phyloP scores from a whole-genome alignment of 2,113 vertebrate species.

The Macaca mulatta region DNA sequence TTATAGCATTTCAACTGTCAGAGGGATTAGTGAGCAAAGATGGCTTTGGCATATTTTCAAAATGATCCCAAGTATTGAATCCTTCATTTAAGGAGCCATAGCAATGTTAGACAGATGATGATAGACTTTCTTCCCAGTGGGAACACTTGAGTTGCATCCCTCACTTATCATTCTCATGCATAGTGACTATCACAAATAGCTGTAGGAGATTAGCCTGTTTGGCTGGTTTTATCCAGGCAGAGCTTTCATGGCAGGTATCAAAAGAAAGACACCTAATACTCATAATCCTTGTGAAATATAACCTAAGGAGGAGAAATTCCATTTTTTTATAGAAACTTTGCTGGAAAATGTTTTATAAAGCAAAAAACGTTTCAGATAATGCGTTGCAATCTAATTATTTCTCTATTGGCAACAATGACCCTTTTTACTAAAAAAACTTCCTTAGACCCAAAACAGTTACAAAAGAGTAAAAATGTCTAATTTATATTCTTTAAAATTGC shows the following conservation, averaged over 20 bases:
- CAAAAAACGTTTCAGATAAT: conserved; percentile 19
- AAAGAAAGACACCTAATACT: conserved; percentile 12
- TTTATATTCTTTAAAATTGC: neutral
- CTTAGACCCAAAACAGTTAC: conserved; percentile 26
- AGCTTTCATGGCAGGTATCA: conserved; percentile 7
- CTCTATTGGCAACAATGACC: conserved; percentile 52
- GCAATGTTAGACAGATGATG: conserved; percentile 37
- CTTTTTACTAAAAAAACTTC: conserved; percentile 65
- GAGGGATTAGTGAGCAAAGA: conserved; percentile 38
- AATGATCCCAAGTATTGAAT: neutral
- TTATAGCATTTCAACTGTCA: neutral
- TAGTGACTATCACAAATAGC: neutral
- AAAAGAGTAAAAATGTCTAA: neutral
- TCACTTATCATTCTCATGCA: neutral
- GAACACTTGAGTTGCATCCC: neutral
- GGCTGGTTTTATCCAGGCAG: neutral
- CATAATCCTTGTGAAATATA: conserved; percentile 49
- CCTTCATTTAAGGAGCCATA: conserved; percentile 38
- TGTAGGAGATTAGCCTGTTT: neutral
- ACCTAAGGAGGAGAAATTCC: neutral
- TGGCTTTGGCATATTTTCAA: conserved; percentile 40
- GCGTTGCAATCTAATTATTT: conserved; percentile 67
- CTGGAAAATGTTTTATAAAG: conserved; percentile 46
- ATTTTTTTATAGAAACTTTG: conserved; percentile 60
- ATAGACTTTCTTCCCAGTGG: conserved; percentile 2